phyloP scores from a whole-genome alignment of 2,888 invertebrate genomes.

The Alcis repandata region DNA sequence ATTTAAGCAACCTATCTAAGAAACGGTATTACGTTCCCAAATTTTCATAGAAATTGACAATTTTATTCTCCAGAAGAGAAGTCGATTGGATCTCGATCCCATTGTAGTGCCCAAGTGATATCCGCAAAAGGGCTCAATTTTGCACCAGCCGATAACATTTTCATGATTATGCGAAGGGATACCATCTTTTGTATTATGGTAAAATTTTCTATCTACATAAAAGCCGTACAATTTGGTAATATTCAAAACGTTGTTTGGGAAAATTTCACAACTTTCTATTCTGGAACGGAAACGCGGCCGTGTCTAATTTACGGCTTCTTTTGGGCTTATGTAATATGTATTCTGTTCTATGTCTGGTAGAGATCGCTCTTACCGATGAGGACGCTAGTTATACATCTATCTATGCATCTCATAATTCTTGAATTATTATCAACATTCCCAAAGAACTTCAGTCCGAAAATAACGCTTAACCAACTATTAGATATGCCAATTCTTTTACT shows the following conservation, averaged over 20 bases:
- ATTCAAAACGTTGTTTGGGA: conserved; percentile 36
- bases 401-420: no score
- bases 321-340: not conserved
- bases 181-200: conserved; percentile 61
- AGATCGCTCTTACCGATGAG: no score
- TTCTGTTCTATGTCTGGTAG: no score
- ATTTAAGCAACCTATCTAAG: conserved; percentile 4
- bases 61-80: conserved; percentile 54
- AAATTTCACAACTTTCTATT: conserved; percentile 20
- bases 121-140: conserved; percentile 69
- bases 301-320: conserved; percentile 16
- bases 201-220: conserved; percentile 43
- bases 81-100: conserved; percentile 56
- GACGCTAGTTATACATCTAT: no score
- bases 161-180: conserved; percentile 69
- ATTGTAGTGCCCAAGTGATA: conserved; percentile 65
- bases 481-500: no score
- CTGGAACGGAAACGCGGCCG: not conserved
- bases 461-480: no score
- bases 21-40: conserved; percentile 18
- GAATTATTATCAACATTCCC: no score
- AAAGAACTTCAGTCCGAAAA: no score
- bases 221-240: conserved; percentile 35
- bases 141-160: conserved; percentile 70
- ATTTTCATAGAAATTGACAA: conserved; percentile 49